Percentiles rank a stretch among this genome's conserved stretches.
Conservation (phyloP, 2,797 vertebrate species). For the Hafferia zeledoni region DNA sequence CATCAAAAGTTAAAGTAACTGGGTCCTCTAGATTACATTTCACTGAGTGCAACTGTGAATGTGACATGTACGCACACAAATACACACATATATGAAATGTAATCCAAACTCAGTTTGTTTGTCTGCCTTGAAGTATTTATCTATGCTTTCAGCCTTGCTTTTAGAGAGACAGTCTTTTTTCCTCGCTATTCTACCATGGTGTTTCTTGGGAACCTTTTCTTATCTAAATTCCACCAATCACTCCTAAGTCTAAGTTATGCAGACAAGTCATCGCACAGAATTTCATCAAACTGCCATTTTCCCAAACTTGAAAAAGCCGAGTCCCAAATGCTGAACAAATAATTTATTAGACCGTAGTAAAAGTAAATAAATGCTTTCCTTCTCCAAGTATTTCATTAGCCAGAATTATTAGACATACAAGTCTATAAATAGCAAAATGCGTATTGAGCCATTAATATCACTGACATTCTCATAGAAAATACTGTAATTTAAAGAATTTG, state of each 20-base stretch:
- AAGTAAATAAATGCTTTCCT: slow-evolving; percentile 67
- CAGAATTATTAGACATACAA: slow-evolving; percentile 58
- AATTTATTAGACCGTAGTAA: slow-evolving; percentile 60
- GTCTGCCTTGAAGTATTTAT: slow-evolving; percentile 25
- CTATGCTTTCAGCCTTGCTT: slow-evolving; percentile 31
- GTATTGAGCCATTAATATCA: slow-evolving; percentile 57
- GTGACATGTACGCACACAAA: not conserved
- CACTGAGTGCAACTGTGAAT: not conserved
- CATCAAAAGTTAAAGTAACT: not conserved
- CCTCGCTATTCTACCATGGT: not conserved
- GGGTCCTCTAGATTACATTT: not conserved
- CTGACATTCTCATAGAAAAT: slow-evolving; percentile 50
- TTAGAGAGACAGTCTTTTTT: slow-evolving; percentile 25
- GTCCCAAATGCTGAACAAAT: slow-evolving; percentile 55
- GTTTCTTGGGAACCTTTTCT: slow-evolving; percentile 39
- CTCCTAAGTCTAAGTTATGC: slow-evolving; percentile 36
- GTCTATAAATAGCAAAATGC: slow-evolving; percentile 59
- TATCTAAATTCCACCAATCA: slow-evolving; percentile 48
- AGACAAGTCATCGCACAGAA: slow-evolving; percentile 45
- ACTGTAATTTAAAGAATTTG: slow-evolving; percentile 64
- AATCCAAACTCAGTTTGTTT: slow-evolving; percentile 21
- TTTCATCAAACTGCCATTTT: slow-evolving; percentile 69
- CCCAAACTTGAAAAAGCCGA: slow-evolving; percentile 43
- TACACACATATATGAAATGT: not conserved
- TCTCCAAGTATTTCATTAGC: slow-evolving; percentile 59